Base-by-base conservation (phyloP, 2,797 vertebrate species). In the Pseudochaenichthys georgianus region DNA sequence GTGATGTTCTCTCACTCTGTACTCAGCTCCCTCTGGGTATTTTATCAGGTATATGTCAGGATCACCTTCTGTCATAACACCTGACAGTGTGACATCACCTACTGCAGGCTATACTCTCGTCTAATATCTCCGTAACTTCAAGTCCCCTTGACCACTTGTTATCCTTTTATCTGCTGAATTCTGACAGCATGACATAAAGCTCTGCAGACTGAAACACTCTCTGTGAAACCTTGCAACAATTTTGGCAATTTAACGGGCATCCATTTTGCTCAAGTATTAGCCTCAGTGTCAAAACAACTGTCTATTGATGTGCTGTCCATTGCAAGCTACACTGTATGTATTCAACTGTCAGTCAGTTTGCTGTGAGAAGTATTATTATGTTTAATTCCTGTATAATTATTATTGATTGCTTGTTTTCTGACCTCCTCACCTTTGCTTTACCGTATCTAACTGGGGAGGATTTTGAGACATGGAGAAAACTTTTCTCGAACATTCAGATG, bases 351-450 rank as follows among this genome's bases (percentile, higher is more conserved):
- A 0, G 16, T 13, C 3, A 6, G 9, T 0, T 1, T 34, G 13
- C 61, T 66, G 15, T 68, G 34, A 69, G 65, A 31, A 41, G 19
- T 21, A 60, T 66, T 43, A 21, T 19, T 41, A 19, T 17, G 1
- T 31, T 10, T 5, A 12, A 16, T 53, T 42, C 5, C 48, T 19
- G 9, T 28, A 23, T 8, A 70, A 54, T 43, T 2, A 60, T 71
- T 63, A 69, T 55, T 77, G 41, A 68, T 48, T 63, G 12, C 28
- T 64, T 63, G 64, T 67, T 51, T 58, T 7, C 6, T 53, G 59
- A 74, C 51, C 64, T 68, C 23, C 21, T 61, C 13, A 74, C 55
- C 61, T 76, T 68, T 48, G 5, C n/a, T 59, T 41, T 23, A 0
- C 12, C 6, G 4, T 16, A 2, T 11, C 46, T 13, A 19, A 12